These are phyloP conservation scores for Microcebus griseorufus DNA, from an alignment of 2,113 vertebrate genomes.

Conservation along the genomic window DNA sequence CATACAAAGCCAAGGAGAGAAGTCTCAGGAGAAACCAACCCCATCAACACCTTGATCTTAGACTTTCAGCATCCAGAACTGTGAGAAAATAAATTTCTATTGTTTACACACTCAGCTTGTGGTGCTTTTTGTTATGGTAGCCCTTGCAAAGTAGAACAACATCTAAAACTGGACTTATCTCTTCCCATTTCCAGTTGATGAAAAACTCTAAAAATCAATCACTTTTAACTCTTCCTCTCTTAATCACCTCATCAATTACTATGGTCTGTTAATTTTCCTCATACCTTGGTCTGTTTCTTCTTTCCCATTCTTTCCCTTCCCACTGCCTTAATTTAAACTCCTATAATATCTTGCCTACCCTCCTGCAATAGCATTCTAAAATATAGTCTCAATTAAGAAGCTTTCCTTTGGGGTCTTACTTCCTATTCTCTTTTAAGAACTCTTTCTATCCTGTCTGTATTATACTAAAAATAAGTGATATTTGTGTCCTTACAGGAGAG, in stretches of 20 bases:
- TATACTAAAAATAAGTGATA: neutral
- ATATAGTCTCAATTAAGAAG: neutral
- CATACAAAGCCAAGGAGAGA: neutral
- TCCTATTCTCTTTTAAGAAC: slow-evolving; percentile 8
- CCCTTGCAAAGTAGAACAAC: neutral
- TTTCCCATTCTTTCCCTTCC: neutral
- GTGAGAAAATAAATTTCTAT: neutral
- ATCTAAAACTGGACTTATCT: neutral
- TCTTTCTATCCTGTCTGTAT: neutral
- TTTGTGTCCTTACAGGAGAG: neutral
- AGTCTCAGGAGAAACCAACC: neutral
- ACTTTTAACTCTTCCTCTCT: neutral
- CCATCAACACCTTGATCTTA: neutral
- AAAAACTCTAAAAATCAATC: neutral
- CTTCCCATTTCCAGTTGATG: neutral
- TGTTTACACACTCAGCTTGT: neutral
- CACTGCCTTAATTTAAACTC: neutral
- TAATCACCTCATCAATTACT: neutral
- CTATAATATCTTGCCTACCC: neutral
- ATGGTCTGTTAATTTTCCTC: neutral
- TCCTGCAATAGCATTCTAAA: neutral
- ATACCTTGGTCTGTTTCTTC: neutral
- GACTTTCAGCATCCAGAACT: neutral
- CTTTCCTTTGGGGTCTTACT: neutral
- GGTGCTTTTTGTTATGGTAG: neutral